These are phyloP conservation scores for Papilio protenor DNA, from an alignment of 2,888 invertebrate genomes.

Conservation along the genomic window DNA sequence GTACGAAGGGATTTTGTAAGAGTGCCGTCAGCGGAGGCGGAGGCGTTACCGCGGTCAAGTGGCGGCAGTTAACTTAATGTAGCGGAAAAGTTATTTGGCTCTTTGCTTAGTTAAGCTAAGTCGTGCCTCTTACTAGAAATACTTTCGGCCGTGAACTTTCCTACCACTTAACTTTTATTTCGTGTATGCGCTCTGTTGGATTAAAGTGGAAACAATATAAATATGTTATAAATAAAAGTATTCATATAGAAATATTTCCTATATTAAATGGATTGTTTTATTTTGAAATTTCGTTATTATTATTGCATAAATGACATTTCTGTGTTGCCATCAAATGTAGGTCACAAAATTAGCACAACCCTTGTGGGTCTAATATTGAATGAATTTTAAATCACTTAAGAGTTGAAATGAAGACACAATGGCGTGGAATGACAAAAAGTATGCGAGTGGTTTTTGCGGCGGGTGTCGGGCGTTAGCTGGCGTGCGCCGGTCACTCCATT, in stretches of 20 bases:
- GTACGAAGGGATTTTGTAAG: conserved; percentile 55
- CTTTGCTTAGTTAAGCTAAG: conserved; percentile 42
- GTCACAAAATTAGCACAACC: not conserved
- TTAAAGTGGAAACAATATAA: not conserved
- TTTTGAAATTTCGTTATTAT: not conserved
- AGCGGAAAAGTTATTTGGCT: conserved; percentile 59
- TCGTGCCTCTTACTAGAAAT: conserved; percentile 33
- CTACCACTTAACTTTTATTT: conserved; percentile 21
- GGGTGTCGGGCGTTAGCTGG: conserved; percentile 2
- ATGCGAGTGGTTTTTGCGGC: conserved; percentile 25
- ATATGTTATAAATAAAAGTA: not conserved
- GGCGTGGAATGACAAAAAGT: conserved; percentile 27
- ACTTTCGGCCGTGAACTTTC: conserved; percentile 16
- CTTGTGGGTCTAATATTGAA: not conserved
- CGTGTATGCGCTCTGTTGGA: not conserved
- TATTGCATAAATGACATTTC: not conserved
- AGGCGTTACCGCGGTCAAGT: conserved; percentile 49
- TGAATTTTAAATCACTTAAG: not conserved
- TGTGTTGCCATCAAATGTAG: not conserved
- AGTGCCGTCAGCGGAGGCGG: conserved; percentile 52
- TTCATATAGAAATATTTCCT: not conserved
- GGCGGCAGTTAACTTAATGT: conserved; percentile 60
- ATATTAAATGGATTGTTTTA: not conserved
- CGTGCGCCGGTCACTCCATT: conserved; percentile 33
- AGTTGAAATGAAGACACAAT: conserved; percentile 28